Percentiles rank a stretch among this genome's conserved stretches.
phyloP scores from a whole-genome alignment of 2,113 vertebrate species.

The Sinocyclocheilus anshuiensis region DNA sequence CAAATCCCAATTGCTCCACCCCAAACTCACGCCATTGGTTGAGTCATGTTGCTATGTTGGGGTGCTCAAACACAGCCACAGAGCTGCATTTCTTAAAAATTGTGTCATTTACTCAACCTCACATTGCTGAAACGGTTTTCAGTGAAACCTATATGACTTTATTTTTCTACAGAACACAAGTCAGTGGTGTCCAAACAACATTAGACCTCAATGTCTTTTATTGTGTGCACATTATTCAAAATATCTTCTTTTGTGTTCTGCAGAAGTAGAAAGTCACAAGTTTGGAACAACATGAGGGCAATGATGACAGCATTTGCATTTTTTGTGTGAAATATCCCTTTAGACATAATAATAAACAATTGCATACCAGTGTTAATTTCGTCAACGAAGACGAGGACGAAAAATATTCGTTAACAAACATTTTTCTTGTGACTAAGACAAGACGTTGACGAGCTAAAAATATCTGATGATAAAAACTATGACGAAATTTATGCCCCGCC shows the following conservation, averaged over 20 bases:
- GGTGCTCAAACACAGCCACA: background rate
- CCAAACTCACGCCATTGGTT: background rate
- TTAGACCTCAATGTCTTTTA: background rate
- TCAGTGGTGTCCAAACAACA: background rate
- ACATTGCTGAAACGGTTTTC: background rate
- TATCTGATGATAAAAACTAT: too few relatives aligned
- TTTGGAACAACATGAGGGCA: background rate
- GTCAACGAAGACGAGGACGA: too few relatives aligned
- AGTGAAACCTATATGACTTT: background rate
- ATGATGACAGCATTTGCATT: too few relatives aligned
- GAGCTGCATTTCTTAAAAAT: background rate
- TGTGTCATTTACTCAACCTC: background rate
- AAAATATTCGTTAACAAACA: too few relatives aligned
- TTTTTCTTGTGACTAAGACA: too few relatives aligned
- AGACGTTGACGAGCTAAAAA: too few relatives aligned
- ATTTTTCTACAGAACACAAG: background rate
- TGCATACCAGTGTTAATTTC: background rate
- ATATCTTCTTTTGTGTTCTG: background rate
- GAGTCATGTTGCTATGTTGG: background rate
- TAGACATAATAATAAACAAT: background rate
- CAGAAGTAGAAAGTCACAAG: background rate
- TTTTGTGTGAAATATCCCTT: too few relatives aligned
- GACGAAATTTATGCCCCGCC: too few relatives aligned
- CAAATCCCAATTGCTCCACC: too few relatives aligned
- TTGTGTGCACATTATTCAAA: background rate